Base-by-base conservation (phyloP, 2,797 vertebrate genomes). In the Peromyscus nudipes region DNA sequence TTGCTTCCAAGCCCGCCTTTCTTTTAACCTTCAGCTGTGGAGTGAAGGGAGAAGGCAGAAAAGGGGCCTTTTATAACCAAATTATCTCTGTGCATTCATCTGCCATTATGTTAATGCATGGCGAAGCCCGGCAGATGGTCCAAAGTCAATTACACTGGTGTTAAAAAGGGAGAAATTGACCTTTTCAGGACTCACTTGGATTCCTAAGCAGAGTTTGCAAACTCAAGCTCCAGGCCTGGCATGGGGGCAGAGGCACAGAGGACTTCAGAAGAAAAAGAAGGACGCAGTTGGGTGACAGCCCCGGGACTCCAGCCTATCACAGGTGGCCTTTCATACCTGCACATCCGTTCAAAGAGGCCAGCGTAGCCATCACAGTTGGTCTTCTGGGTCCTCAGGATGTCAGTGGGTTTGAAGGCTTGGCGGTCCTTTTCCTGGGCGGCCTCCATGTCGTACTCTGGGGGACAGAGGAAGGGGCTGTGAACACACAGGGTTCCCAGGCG, bases 321-420 rank as follows among this genome's bases (percentile, higher is more conserved):
- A 1, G 23, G n/a, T 13, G 0, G 49, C 73, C 83, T 83, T 14
- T 94, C 93, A 95, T 98, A 99, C 99, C 99, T 99, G 99, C 99
- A 99, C 99, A 99, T 99, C 52, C 98, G 97, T 93, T 99, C 98
- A 57, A 99, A 99, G 97, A 99, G 99, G 81, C 98, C 98, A 0
- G 99, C 98, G 0, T 99, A 99, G 91, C 99, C 99, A 0, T 98
- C 98, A 25, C 98, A 99, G 82, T 98, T 97, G 92, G 98, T 98
- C 98, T 99, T 99, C 96, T 98, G 98, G 31, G 60, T 98, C 88
- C 94, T 96, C 49, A 99, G 97, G 96, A 99, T 98, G 0, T 98
- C 98, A 0, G 97, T 96, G 95, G 98, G 98, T 27, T 98, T 98
- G 96, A 93, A 97, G 0, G 97, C 97, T 85, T 96, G 96, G 86